phyloP scores from a whole-genome alignment of 2,888 invertebrate genomes.

The Hydriomena furcata region DNA sequence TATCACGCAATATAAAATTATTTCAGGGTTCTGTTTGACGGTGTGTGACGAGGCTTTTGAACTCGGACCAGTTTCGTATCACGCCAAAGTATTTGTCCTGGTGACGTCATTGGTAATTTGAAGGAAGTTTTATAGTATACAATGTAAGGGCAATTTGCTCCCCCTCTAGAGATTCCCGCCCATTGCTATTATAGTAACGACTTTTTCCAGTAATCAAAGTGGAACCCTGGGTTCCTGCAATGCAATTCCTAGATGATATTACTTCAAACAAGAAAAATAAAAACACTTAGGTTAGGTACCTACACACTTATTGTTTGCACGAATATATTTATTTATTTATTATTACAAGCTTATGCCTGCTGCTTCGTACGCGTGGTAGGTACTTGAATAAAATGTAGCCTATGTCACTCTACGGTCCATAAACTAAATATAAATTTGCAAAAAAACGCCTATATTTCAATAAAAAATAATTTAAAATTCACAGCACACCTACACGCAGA shows the following conservation, averaged over 20 bases:
- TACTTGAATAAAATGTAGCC: too few relatives aligned
- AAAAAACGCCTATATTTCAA: too few relatives aligned
- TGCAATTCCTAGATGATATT: neutral
- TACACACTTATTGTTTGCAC: too few relatives aligned
- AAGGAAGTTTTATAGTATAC: constrained; percentile 18
- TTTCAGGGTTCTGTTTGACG: neutral
- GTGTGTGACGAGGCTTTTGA: constrained; percentile 2
- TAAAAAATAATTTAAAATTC: neutral
- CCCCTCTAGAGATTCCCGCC: neutral
- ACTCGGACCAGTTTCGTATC: constrained; percentile 9
- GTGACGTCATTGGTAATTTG: constrained; percentile 26
- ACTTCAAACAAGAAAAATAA: too few relatives aligned
- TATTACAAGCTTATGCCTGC: too few relatives aligned
- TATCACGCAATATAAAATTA: neutral
- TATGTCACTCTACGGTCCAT: too few relatives aligned
- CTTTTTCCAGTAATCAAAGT: neutral
- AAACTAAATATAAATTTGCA: too few relatives aligned
- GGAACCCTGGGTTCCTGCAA: neutral
- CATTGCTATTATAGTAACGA: neutral
- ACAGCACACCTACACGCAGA: constrained; percentile 4
- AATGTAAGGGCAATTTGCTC: constrained; percentile 6
- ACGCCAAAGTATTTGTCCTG: constrained; percentile 8
- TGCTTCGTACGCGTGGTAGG: too few relatives aligned
- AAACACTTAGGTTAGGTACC: too few relatives aligned
- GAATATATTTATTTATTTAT: too few relatives aligned